Evolutionary conservation across 2,113 vertebrate genomes (phyloP), one percentile per base, ranked within the genome.

Genomic region (Tyto alba): DNA sequence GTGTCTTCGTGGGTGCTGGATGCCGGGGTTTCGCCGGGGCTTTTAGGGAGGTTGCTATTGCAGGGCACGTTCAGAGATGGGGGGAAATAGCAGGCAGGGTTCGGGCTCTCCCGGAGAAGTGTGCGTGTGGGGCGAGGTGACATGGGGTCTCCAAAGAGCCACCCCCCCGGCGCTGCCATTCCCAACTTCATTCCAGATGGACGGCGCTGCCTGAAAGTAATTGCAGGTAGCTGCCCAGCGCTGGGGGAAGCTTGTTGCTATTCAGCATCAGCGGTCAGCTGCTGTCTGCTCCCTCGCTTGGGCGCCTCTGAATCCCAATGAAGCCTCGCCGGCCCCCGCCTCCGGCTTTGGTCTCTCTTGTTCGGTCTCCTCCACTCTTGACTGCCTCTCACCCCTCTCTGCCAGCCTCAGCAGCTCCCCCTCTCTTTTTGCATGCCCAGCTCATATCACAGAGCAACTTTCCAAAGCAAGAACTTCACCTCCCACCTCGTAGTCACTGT

Each of bases 1-100:
- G 4, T 36, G 47, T 12, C 32, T 81, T 60, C 0, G 2, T 20
- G 59, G 53, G 9, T 53, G 36, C 16, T 56, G 56, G 38, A 8
- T 36, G 38, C 1, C 32, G 17, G 69, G 14, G 34, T 4, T 2
- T 48, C 11, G 27, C 47, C 1, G 1, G 10, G 45, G 50, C 16
- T 30, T 53, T 69, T 50, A 18, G 45, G 81, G 62, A 9, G 16
- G 52, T 8, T 57, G 29, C 19, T 74, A 1, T 20, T 15, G 26
- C 5, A 34, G 60, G 50, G 32, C 6, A 5, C 0, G 0, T 29
- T 48, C 30, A 20, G 93, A 57, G 8, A 0, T 19, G 34, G 23
- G 52, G 52, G 40, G 7, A 9, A 34, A 34, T 0, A 7, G 32
- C 10, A 41, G 30, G 13, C 23, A 62, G 72, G 36, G 12, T 40